Percentiles rank a stretch among this genome's conserved stretches.
Conservation (phyloP, 2,888 invertebrate species). For the Caenorhabditis zanzibari region DNA sequence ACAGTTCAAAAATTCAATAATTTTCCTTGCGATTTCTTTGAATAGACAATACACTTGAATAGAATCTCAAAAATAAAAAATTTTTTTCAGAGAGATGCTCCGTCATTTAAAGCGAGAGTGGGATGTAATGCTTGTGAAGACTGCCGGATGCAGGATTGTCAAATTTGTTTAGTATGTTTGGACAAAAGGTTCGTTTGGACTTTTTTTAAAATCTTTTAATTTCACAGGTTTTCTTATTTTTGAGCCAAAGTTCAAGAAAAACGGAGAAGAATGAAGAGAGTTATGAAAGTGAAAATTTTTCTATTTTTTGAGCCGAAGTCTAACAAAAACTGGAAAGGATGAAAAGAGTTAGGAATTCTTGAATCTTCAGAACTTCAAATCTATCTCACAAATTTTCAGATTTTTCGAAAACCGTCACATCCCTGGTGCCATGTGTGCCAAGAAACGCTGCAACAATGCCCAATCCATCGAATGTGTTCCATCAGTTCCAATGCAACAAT, state of each 20-base stretch:
- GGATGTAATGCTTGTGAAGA: slow-evolving; percentile 83
- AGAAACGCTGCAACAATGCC: slow-evolving; percentile 83
- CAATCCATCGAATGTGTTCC: slow-evolving; percentile 76
- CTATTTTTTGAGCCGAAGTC: too few species aligned
- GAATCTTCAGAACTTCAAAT: too few species aligned
- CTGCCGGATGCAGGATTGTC: slow-evolving; percentile 82
- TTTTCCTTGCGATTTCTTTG: too few species aligned
- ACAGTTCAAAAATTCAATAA: too few species aligned
- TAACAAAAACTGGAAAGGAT: too few species aligned
- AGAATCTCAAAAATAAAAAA: too few species aligned
- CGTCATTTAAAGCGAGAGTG: slow-evolving; percentile 82
- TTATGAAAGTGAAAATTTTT: too few species aligned
- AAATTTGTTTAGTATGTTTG: slow-evolving; percentile 82
- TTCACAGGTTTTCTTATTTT: neutral
- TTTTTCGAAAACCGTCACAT: slow-evolving; percentile 83
- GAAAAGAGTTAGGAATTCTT: too few species aligned
- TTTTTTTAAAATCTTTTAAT: neutral
- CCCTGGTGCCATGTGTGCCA: slow-evolving; percentile 83
- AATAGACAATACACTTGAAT: too few species aligned
- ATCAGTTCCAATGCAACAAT: slow-evolving; percentile 17
- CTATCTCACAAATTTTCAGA: slow-evolving; percentile 56
- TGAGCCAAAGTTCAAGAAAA: neutral
- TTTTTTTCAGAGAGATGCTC: slow-evolving; percentile 81
- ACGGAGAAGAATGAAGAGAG: too few species aligned
- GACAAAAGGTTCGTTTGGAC: slow-evolving; percentile 75